Conservation (phyloP, 2,797 vertebrate species). For the Glossophaga mutica region DNA sequence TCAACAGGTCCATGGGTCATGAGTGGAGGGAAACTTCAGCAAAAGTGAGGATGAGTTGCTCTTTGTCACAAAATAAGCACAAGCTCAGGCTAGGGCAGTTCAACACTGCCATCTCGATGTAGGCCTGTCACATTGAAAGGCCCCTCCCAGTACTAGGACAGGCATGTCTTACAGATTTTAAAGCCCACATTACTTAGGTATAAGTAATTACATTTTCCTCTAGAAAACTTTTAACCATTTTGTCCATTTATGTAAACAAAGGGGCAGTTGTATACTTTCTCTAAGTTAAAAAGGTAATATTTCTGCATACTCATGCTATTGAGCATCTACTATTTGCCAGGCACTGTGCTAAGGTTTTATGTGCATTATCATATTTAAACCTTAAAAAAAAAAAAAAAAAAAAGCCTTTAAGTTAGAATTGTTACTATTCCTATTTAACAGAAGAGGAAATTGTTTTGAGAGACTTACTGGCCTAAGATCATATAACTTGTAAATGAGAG, state of each 20-base stretch:
- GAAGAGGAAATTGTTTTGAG: not conserved
- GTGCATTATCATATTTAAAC: not conserved
- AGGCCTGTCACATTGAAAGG: not conserved
- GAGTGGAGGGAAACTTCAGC: not conserved
- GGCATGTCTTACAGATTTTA: not conserved
- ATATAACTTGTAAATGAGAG: not conserved
- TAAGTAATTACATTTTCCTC: not conserved
- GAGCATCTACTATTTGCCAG: not conserved
- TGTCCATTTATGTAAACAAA: not conserved
- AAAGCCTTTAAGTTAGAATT: not conserved
- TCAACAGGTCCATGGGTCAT: not conserved
- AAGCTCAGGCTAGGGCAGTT: not conserved
- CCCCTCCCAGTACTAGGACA: not conserved
- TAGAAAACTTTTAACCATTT: conserved; percentile 16
- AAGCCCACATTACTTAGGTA: not conserved
- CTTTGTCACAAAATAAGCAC: not conserved
- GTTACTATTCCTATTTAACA: not conserved
- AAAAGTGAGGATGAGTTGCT: not conserved
- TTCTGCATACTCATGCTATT: not conserved
- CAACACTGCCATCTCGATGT: not conserved
- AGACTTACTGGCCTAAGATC: not conserved
- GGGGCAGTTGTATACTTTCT: not conserved
- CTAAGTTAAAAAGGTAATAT: conserved; percentile 4
- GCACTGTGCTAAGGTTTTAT: not conserved
- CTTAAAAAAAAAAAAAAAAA: not conserved